Percentiles rank a stretch among this genome's conserved stretches.
These are phyloP conservation scores for Euspilapteryx auroguttella DNA, from an alignment of 2,888 invertebrate species.

Conservation along the genomic window DNA sequence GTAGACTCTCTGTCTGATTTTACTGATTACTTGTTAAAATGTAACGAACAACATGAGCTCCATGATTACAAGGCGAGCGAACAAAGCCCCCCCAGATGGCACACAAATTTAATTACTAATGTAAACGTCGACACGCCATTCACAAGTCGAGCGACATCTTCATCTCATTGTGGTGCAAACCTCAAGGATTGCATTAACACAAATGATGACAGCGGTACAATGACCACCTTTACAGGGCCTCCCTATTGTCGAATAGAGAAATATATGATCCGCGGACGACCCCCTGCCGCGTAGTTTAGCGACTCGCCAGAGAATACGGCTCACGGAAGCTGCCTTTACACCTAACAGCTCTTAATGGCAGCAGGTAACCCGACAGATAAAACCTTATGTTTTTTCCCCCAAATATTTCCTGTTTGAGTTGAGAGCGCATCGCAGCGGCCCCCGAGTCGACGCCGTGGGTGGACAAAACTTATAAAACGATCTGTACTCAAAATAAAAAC, in stretches of 20 bases:
- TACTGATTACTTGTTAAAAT: too few species aligned
- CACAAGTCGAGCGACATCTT: conserved; percentile 41
- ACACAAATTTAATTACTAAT: conserved; percentile 51
- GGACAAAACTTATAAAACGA: conserved; percentile 53
- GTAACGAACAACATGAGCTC: too few species aligned
- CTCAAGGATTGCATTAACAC: conserved; percentile 59
- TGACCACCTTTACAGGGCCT: conserved; percentile 32
- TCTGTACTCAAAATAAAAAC: conserved; percentile 45
- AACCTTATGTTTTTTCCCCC: conserved; percentile 41
- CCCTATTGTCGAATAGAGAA: conserved; percentile 53
- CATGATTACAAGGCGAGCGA: conserved; percentile 36
- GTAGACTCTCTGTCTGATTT: too few species aligned
- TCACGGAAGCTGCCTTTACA: conserved; percentile 53
- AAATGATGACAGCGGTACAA: conserved; percentile 55
- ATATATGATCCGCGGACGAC: conserved; percentile 42
- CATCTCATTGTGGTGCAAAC: conserved; percentile 54
- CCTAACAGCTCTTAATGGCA: conserved; percentile 53
- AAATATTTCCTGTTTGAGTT: conserved; percentile 55
- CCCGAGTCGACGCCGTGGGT: conserved; percentile 51
- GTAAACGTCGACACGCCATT: conserved; percentile 54
- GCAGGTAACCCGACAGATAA: conserved; percentile 57
- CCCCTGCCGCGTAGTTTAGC: conserved; percentile 43
- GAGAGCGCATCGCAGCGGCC: conserved; percentile 35
- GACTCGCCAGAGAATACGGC: conserved; percentile 22
- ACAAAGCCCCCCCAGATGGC: conserved; percentile 45